These are phyloP conservation scores for Hormaphis cornu DNA, from an alignment of 1,140 invertebrate species.

Conservation along the genomic window DNA sequence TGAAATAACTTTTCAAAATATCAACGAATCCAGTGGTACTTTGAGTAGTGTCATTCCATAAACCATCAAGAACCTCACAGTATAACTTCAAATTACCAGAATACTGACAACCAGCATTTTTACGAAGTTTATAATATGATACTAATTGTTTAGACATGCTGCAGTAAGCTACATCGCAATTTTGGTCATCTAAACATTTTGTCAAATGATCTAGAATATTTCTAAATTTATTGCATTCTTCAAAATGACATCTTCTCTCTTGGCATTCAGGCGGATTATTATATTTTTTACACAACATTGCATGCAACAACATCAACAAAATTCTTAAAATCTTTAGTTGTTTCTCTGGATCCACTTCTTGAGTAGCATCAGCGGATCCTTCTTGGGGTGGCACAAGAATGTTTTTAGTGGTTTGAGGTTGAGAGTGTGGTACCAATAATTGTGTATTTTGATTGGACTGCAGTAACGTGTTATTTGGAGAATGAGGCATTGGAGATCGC, in stretches of 20 bases:
- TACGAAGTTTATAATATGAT: conserved; percentile 97
- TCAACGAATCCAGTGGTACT: too few relatives aligned
- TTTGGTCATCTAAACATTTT: conserved; percentile 86
- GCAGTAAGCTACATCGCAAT: conserved; percentile 86
- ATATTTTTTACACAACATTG: too few relatives aligned
- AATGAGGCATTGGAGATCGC: conserved; percentile 18
- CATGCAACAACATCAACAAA: conserved; percentile 89
- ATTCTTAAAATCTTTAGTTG: conserved; percentile 98
- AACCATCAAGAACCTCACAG: conserved; percentile 42
- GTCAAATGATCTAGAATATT: conserved; percentile 98
- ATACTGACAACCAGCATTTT: conserved; percentile 87
- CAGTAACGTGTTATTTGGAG: conserved; percentile 20
- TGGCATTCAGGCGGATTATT: conserved; percentile 99
- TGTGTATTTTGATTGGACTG: conserved; percentile 12
- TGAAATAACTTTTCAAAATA: too few relatives aligned
- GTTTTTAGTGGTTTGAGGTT: conserved; percentile 9
- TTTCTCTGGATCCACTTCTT: conserved; percentile 90
- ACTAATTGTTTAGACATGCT: conserved; percentile 97
- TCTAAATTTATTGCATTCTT: conserved; percentile 98
- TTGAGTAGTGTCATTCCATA: too few relatives aligned
- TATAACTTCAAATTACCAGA: conserved; percentile 94
- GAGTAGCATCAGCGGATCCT: conserved; percentile 37
- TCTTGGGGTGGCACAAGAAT: conserved; percentile 40
- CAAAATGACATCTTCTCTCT: conserved; percentile 73
- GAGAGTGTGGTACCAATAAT: conserved; percentile 13